Conservation (phyloP, 2,888 invertebrate genomes). For the Tridacna gigas region DNA sequence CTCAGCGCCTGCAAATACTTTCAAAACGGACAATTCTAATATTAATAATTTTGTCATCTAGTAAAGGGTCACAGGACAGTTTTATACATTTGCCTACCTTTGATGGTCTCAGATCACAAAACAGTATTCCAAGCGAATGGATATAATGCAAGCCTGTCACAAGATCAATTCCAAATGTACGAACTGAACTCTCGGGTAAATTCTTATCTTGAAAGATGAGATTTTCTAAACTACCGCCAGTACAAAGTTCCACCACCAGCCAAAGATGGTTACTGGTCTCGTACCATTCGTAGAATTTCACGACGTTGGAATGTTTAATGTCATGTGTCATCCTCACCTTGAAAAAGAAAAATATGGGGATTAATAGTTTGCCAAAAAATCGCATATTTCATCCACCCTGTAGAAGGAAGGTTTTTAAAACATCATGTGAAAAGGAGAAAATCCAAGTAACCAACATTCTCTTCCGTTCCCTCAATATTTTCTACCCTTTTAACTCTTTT, state of each 20-base stretch:
- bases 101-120: slow-evolving; percentile 84
- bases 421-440: not conserved
- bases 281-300: slow-evolving; percentile 85
- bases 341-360: not conserved
- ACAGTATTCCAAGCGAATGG: slow-evolving; percentile 84
- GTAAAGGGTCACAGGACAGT: too few relatives aligned
- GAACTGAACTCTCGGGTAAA: slow-evolving; percentile 83
- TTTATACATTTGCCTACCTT: slow-evolving; percentile 75
- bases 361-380: not conserved
- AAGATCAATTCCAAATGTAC: slow-evolving; percentile 82
- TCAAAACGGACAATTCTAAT: too few relatives aligned
- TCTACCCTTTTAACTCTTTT: not conserved
- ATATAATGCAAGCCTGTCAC: slow-evolving; percentile 84
- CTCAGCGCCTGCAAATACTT: too few relatives aligned
- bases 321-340: slow-evolving; percentile 85
- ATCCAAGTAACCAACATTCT: not conserved
- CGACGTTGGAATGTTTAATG: slow-evolving; percentile 83
- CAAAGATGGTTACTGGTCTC: slow-evolving; percentile 85
- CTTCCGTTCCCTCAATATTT: not conserved
- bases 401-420: not conserved
- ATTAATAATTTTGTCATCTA: too few relatives aligned
- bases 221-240: slow-evolving; percentile 82
- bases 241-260: slow-evolving; percentile 85
- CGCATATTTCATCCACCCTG: not conserved
- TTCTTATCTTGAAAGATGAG: slow-evolving; percentile 83